Evolutionary conservation across 2,888 invertebrate species (phyloP).

Genomic region (Athalia circularis): DNA sequence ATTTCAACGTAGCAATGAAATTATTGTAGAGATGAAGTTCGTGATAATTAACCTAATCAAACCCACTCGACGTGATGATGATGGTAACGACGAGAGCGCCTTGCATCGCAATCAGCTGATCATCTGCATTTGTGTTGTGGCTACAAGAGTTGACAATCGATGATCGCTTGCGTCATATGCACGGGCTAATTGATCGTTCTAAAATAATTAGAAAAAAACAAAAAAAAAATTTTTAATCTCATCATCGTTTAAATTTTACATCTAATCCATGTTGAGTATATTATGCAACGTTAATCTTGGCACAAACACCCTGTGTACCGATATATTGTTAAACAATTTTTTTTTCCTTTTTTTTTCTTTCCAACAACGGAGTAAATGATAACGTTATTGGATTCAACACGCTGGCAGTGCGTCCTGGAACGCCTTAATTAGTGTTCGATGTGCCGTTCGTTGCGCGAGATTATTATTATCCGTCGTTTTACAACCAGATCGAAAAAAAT

Average conservation of each 20-base stretch:
- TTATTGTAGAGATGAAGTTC: slow-evolving; percentile 15
- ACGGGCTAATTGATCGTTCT: too few species aligned
- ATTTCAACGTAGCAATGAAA: not conserved
- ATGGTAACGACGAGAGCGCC: not conserved
- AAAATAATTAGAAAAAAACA: too few species aligned
- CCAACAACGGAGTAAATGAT: slow-evolving; percentile 12
- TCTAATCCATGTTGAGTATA: too few species aligned
- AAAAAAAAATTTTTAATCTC: too few species aligned
- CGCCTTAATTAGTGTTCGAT: slow-evolving; percentile 30
- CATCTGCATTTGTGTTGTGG: too few species aligned
- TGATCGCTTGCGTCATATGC: not conserved
- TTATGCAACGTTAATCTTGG: not conserved
- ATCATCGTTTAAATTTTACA: too few species aligned
- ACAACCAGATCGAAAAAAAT: slow-evolving; percentile 4
- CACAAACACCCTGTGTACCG: not conserved
- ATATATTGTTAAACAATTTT: slow-evolving; percentile 19
- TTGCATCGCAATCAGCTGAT: slow-evolving; percentile 6
- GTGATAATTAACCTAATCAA: slow-evolving; percentile 15
- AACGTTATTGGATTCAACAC: slow-evolving; percentile 10
- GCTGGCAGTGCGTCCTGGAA: slow-evolving; percentile 24
- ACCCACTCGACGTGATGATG: slow-evolving; percentile 16
- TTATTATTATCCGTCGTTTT: slow-evolving; percentile 11
- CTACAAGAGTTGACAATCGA: not conserved
- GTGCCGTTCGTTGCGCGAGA: slow-evolving; percentile 8
- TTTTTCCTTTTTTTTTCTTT: not conserved